Percentiles rank a stretch among this genome's conserved stretches.
Conservation (phyloP, 2,888 invertebrate species). For the Monochamus alternatus region DNA sequence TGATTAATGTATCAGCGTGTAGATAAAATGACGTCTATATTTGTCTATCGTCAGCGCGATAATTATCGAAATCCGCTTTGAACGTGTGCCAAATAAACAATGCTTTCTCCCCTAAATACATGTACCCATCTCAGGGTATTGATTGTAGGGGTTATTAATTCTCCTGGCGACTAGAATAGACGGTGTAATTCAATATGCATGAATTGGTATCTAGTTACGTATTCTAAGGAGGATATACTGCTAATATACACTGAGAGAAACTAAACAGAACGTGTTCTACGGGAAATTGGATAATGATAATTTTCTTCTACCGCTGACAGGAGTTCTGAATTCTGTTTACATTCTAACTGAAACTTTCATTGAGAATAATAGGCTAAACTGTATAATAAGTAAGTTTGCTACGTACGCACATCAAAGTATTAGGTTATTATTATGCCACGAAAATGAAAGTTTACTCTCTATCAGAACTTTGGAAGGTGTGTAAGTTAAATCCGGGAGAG, state of each 20-base stretch:
- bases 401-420: too few relatives aligned
- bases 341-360: too few relatives aligned
- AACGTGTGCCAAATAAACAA: constrained; percentile 10
- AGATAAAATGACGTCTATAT: constrained; percentile 12
- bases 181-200: constrained; percentile 27
- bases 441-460: too few relatives aligned
- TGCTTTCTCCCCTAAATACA: constrained; percentile 7
- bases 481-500: too few relatives aligned
- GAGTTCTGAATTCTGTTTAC: too few relatives aligned
- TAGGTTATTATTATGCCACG: too few relatives aligned
- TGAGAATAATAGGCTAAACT: too few relatives aligned
- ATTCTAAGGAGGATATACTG: background rate
- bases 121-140: constrained; percentile 19
- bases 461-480: too few relatives aligned
- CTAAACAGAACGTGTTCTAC: too few relatives aligned
- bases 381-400: too few relatives aligned
- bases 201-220: constrained; percentile 7
- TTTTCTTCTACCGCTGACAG: too few relatives aligned
- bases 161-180: constrained; percentile 17
- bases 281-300: too few relatives aligned
- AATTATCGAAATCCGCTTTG: constrained; percentile 8
- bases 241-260: background rate
- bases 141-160: constrained; percentile 16
- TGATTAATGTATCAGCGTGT: constrained; percentile 13
- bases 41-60: constrained; percentile 1